A percentile compares a stretch with the other conserved stretches of the same genome.
These are phyloP conservation scores for mouse (Mus musculus) DNA, from an alignment of 2,113 vertebrate species.

Conservation along the genomic window GRCm39 chr4:153972001-153972500, in stretches of 20 bases:
- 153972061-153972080: too few relatives aligned
- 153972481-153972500: neutral
- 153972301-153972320: neutral
- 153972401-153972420: neutral
- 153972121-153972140: neutral
- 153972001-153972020: too few relatives aligned
- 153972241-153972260: neutral
- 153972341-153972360: neutral
- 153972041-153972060: accelerated
- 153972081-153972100: neutral
- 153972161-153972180: neutral
- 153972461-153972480: too few relatives aligned
- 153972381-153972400: neutral
- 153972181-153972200: neutral
- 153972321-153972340: neutral
- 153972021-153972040: neutral
- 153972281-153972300: neutral
- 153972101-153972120: too few relatives aligned
- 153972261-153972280: neutral
- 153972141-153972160: neutral
- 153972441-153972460: neutral
- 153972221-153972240: neutral
- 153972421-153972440: neutral
- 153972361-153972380: neutral
- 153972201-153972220: neutral